Base-by-base conservation (phyloP, 2,888 invertebrate genomes). In the Noctua fimbriata region DNA sequence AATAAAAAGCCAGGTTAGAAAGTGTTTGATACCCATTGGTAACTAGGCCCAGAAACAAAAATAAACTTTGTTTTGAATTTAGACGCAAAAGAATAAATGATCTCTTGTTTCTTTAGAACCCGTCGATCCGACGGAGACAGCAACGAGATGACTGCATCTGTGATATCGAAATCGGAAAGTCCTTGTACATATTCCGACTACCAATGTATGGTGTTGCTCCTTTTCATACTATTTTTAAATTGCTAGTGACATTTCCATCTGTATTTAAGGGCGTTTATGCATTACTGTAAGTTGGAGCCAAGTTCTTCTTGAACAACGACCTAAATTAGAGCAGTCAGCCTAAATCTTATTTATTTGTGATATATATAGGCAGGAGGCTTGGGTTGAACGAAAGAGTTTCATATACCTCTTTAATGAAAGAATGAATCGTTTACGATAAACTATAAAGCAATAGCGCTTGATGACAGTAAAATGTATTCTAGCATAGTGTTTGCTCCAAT, bases 1-100 rank as follows among this genome's bases (percentile, higher is more conserved):
- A 63, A 69, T 69, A 36, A 28, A 60, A 63, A 83, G 69, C 2
- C n/a, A 28, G 44, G 36, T 80, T 36, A 36, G 24, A 63, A 60
- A 55, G 36, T 44, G 12, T 67, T 74, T 21, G 28, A n/a, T 73
- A 55, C 36, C 24, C 24, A 47, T 47, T 1, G 41, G 16, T 16
- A 36, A n/a, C 41, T 67, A 58, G 28, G 2, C 36, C 16, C 21
- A 49, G 1, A 9, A 24, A 21, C n/a, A 41, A 21, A 66, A 63
- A 12, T 14, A 44, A 10, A 36, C 2, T n/a, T 12, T 1, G n/a
- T 66, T 7, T 24, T 36, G 47, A 47, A 58, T 49, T 36, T 16
- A 41, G 18, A 44, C 9, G 41, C 18, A 18, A 24, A 41, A 24
- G 32, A 47, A 9, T 24, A 28, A 21, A 32, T 10, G 5, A 14